Percentiles rank a stretch among this genome's conserved stretches.
Conservation (phyloP, 2,888 invertebrate species). For the Hofmannophila pseudospretella region DNA sequence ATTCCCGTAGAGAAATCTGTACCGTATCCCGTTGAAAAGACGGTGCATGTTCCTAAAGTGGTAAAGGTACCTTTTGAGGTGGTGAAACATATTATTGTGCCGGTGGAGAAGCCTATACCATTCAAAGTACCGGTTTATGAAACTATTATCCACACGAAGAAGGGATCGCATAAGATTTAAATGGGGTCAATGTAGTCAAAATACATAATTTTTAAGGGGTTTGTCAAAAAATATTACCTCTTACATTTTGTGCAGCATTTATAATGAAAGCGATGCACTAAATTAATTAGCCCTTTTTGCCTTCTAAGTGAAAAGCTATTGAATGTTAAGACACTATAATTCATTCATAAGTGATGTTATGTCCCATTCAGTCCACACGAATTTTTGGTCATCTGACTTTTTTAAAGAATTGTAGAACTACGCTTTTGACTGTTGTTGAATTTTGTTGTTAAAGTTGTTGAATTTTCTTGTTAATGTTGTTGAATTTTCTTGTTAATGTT, state of each 20-base stretch:
- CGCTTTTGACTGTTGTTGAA: slow-evolving; percentile 6
- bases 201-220: too few relatives aligned
- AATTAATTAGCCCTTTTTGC: too few relatives aligned
- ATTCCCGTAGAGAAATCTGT: slow-evolving; percentile 85
- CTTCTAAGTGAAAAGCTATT: too few relatives aligned
- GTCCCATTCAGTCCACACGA: too few relatives aligned
- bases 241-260: too few relatives aligned
- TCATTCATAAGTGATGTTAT: too few relatives aligned
- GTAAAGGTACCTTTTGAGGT: slow-evolving; percentile 84
- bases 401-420: background rate
- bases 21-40: slow-evolving; percentile 83
- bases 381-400: background rate
- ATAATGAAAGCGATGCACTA: too few relatives aligned
- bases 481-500: slow-evolving; percentile 8
- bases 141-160: slow-evolving; percentile 83
- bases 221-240: too few relatives aligned
- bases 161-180: slow-evolving; percentile 68
- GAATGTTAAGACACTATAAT: too few relatives aligned
- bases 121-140: slow-evolving; percentile 85
- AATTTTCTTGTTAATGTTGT: slow-evolving; percentile 7
- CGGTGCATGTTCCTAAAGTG: slow-evolving; percentile 81
- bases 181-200: background rate
- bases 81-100: slow-evolving; percentile 82
- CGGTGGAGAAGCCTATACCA: slow-evolving; percentile 82
- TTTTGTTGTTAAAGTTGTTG: slow-evolving; percentile 11